Percentiles rank a stretch among this genome's conserved stretches.
These are phyloP conservation scores for Sminthurinus signatus DNA, from an alignment of 1,140 invertebrate genomes.

Conservation along the genomic window DNA sequence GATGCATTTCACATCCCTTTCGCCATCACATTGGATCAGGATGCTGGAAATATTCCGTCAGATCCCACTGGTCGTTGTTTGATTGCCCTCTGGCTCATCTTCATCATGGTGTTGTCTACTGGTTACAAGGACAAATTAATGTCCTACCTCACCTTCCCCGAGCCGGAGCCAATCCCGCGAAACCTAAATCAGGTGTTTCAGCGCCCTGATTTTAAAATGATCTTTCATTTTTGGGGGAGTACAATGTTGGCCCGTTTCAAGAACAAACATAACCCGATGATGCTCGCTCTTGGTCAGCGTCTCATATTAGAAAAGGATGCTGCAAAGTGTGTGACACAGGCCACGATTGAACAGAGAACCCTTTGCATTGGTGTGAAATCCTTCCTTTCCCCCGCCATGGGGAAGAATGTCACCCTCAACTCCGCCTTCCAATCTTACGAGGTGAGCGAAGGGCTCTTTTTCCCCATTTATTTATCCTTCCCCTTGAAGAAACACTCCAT, in stretches of 20 bases:
- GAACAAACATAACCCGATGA: conserved; percentile 9
- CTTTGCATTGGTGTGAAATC: background rate
- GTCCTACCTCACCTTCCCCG: background rate
- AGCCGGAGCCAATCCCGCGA: background rate
- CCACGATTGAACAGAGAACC: background rate
- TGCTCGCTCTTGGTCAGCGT: background rate
- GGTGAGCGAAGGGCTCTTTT: background rate
- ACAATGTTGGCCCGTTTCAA: conserved; percentile 1
- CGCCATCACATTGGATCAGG: background rate
- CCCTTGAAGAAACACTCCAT: background rate
- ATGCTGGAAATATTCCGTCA: background rate
- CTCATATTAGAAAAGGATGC: background rate
- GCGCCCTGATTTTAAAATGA: background rate
- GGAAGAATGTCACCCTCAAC: background rate
- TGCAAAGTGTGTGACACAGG: background rate
- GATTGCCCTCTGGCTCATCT: background rate
- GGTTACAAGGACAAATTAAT: conserved; percentile 7
- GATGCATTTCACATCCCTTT: background rate
- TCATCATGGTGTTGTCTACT: background rate
- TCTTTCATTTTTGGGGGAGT: conserved; percentile 10
- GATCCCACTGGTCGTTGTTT: background rate
- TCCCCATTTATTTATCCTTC: conserved; percentile 8
- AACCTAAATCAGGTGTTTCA: background rate
- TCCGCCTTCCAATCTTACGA: background rate
- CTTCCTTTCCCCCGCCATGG: background rate